A percentile compares a stretch with the other conserved stretches of the same genome.
Evolutionary conservation across 2,797 vertebrate genomes (phyloP).

Genomic region (Champsocephalus esox): DNA sequence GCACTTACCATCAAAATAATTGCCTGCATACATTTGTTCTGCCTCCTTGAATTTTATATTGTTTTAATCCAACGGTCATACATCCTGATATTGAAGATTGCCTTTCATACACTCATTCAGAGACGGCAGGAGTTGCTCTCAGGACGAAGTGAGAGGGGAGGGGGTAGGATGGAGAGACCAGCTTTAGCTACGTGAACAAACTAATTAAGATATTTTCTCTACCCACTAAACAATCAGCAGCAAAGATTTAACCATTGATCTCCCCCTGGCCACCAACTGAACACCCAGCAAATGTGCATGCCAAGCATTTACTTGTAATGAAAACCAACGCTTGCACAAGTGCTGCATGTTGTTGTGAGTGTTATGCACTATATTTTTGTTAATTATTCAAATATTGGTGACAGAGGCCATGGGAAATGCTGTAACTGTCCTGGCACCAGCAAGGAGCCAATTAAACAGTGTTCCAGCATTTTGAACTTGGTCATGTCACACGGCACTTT

Average conservation of each 20-base stretch:
- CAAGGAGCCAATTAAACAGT: constrained; percentile 41
- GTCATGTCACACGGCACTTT: constrained; percentile 22
- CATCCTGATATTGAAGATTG: constrained; percentile 45
- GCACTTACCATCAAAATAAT: constrained; percentile 75
- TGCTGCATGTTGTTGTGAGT: constrained; percentile 24
- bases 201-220: constrained; percentile 76
- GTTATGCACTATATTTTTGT: constrained; percentile 36
- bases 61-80: constrained; percentile 69
- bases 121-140: constrained; percentile 42
- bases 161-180: constrained; percentile 41
- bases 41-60: constrained; percentile 76
- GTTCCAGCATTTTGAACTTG: constrained; percentile 16
- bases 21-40: constrained; percentile 78
- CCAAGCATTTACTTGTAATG: constrained; percentile 59
- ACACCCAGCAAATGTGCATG: constrained; percentile 52
- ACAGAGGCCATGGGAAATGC: constrained; percentile 39
- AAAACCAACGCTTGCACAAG: constrained; percentile 37
- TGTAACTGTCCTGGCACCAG: constrained; percentile 14
- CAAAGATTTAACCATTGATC: constrained; percentile 65
- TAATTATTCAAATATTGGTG: constrained; percentile 41
- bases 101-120: constrained; percentile 45
- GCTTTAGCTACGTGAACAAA: constrained; percentile 53
- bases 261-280: constrained; percentile 50
- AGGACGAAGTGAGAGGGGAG: constrained; percentile 32
- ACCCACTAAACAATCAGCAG: constrained; percentile 73